Percentiles rank a stretch among this genome's conserved stretches.
Conservation (phyloP, 1,140 invertebrate genomes). For the Anthonomus grandis region DNA sequence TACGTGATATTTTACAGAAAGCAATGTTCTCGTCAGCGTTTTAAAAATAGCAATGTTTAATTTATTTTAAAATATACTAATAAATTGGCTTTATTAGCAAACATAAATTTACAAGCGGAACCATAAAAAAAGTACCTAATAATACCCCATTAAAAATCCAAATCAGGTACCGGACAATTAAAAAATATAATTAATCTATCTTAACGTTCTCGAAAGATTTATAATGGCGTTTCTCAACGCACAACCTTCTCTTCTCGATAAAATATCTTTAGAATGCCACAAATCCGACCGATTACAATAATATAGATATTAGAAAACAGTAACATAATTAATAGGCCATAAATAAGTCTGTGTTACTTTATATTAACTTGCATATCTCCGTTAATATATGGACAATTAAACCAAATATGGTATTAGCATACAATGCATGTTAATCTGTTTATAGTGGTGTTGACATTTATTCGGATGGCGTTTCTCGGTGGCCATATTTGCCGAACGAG, state of each 20-base stretch:
- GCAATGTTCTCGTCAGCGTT: too few species aligned
- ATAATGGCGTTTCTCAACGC: not conserved
- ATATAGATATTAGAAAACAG: constrained; percentile 10
- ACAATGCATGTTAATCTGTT: constrained; percentile 21
- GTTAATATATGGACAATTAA: constrained; percentile 24
- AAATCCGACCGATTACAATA: constrained; percentile 1
- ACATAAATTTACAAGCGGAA: too few species aligned
- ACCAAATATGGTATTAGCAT: constrained; percentile 20
- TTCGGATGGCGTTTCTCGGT: constrained; percentile 19
- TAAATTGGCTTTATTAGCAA: too few species aligned
- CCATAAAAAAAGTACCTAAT: too few species aligned
- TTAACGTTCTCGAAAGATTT: not conserved
- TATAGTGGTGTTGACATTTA: constrained; percentile 21
- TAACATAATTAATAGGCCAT: constrained; percentile 11
- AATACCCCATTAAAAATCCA: too few species aligned
- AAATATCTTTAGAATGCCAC: constrained; percentile 5
- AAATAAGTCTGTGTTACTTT: constrained; percentile 14
- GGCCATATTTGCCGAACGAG: constrained; percentile 13
- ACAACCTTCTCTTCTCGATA: not conserved
- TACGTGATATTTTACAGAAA: constrained; percentile 1
- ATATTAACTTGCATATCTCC: constrained; percentile 14
- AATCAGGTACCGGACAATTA: not conserved
- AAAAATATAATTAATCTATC: constrained; percentile 4
- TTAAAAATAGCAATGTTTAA: too few species aligned
- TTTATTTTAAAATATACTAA: too few species aligned